Evolutionary conservation across 1,140 invertebrate species (phyloP), one percentile per base, ranked within the genome.

Genomic region (Apis mellifera): DNA sequence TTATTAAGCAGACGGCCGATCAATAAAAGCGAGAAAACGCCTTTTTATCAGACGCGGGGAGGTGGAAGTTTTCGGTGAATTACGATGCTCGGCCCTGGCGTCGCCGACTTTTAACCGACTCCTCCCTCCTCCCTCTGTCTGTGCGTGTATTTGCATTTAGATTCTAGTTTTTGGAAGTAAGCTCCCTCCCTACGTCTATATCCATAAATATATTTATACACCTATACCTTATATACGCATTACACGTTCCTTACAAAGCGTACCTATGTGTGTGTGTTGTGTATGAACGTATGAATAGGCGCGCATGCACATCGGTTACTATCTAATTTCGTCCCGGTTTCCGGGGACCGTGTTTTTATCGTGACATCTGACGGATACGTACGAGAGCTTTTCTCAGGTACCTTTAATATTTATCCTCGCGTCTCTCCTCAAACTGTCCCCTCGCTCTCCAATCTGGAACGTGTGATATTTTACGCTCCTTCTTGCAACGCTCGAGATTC

Each of bases 101-200:
- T 57, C 66, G 48, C 59, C 84, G 74, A n/a, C n/a, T 66, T 78
- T 72, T 72, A 82, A 81, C 64, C 78, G 74, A 57, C 42, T 9
- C 8, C 4, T 23, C 42, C 71, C 17, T 3, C 21, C 3, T 48
- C 57, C 5, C 55, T 60, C 23, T n/a, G 17, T 55, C 70, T 42
- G 19, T 72, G 19, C 54, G 26, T 68, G 69, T 86, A 87, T 87
- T 87, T 87, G 85, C 84, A 87, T 87, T 87, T 87, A 87, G 80
- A 87, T 87, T 83, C 81, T 79, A 78, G 81, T 83, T 87, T 87
- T 87, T 77, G 75, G 64, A 82, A 42, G 54, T 54, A 68, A 13
- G 2, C 23, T 13, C 12, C 17, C n/a, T n/a, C 17, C 12, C 48
- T 13, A 26, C 65, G 55, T 48, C 54, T 52, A 5, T 54, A 42